Conservation (phyloP, 2,888 invertebrate genomes). For the Drosophila fungiperda region DNA sequence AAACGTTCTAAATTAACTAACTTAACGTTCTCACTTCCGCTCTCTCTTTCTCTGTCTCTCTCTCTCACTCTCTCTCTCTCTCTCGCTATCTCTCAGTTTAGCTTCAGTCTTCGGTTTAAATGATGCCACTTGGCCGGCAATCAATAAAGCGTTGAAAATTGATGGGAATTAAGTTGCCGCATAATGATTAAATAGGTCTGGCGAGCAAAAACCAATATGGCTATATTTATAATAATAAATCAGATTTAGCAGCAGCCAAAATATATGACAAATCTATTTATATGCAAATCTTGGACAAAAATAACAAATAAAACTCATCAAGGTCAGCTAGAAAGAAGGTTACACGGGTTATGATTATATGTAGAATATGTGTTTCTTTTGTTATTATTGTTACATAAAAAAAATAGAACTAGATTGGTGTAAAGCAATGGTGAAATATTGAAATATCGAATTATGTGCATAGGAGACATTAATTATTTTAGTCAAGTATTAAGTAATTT, state of each 20-base stretch:
- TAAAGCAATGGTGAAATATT: too few species aligned
- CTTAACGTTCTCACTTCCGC: slow-evolving; percentile 18
- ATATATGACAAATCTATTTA: slow-evolving; percentile 18
- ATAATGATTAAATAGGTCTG: slow-evolving; percentile 47
- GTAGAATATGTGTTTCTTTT: neutral
- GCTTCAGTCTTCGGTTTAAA: slow-evolving; percentile 52
- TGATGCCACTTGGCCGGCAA: slow-evolving; percentile 59
- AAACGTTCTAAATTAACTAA: slow-evolving; percentile 66
- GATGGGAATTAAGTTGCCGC: slow-evolving; percentile 66
- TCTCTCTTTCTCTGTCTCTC: neutral
- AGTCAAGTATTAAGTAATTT: neutral
- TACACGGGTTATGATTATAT: neutral
- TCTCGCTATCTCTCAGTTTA: neutral
- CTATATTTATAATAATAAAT: slow-evolving; percentile 7
- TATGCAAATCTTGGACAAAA: neutral
- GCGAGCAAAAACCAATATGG: slow-evolving; percentile 1
- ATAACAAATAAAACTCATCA: neutral
- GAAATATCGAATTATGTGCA: too few species aligned
- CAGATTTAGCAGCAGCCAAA: neutral
- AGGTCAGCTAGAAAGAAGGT: neutral
- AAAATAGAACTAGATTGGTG: neutral
- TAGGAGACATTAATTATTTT: too few species aligned
- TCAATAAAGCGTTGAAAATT: slow-evolving; percentile 73
- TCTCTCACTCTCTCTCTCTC: neutral
- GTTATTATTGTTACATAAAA: neutral